A percentile compares a stretch with the other conserved stretches of the same genome.
These are phyloP conservation scores for Sarcophaga peregrina DNA, from an alignment of 1,140 invertebrate genomes.

Conservation along the genomic window DNA sequence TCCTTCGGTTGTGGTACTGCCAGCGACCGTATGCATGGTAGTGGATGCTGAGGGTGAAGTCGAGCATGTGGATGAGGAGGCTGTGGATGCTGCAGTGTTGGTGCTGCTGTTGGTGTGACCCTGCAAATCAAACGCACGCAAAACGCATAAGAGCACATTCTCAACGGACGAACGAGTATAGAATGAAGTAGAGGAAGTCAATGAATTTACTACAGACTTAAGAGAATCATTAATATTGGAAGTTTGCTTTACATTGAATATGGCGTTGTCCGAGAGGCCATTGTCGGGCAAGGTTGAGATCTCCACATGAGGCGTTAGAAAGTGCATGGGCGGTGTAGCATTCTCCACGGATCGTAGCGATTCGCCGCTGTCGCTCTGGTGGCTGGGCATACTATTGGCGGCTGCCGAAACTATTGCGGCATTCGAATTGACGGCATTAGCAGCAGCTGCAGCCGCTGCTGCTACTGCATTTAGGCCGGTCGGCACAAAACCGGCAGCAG, in stretches of 20 bases:
- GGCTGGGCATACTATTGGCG: constrained; percentile 62
- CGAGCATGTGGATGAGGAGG: not conserved
- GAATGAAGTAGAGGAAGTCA: constrained; percentile 44
- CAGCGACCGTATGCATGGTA: constrained; percentile 6
- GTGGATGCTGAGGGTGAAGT: constrained; percentile 19
- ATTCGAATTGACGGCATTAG: constrained; percentile 59
- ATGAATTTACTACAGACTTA: constrained; percentile 41
- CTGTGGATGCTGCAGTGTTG: constrained; percentile 31
- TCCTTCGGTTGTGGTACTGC: constrained; percentile 21
- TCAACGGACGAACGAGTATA: constrained; percentile 49
- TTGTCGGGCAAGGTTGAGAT: constrained; percentile 84
- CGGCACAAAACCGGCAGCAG: constrained; percentile 61
- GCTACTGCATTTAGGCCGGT: constrained; percentile 63
- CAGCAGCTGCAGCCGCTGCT: constrained; percentile 51
- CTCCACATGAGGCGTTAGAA: constrained; percentile 88
- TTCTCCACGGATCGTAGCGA: constrained; percentile 82
- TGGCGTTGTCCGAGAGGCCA: constrained; percentile 57
- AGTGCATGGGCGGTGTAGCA: constrained; percentile 88
- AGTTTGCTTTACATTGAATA: constrained; percentile 61
- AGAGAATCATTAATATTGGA: constrained; percentile 42
- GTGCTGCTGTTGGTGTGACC: constrained; percentile 53
- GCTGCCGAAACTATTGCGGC: constrained; percentile 55
- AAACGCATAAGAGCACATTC: constrained; percentile 62
- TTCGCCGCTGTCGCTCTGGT: constrained; percentile 82
- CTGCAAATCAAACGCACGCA: constrained; percentile 65